phyloP scores from a whole-genome alignment of 2,113 vertebrate species.

The Irena cyanogastra region DNA sequence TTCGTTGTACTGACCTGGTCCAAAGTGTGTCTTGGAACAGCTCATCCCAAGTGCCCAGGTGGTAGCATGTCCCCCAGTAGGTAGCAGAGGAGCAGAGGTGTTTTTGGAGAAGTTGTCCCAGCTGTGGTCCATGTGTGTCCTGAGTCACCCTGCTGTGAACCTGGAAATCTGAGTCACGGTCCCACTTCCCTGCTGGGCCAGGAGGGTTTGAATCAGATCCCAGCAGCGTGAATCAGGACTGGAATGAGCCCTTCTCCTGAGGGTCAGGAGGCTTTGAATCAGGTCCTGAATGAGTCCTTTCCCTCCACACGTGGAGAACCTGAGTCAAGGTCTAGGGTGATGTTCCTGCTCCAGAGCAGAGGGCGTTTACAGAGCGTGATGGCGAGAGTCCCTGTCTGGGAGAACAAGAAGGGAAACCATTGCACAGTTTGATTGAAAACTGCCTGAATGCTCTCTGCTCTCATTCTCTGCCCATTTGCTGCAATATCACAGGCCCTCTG shows the following conservation, averaged over 20 bases:
- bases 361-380: not conserved
- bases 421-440: not conserved
- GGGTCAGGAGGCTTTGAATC: slow-evolving; percentile 48
- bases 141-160: not conserved
- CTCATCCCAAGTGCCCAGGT: not conserved
- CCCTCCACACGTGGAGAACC: not conserved
- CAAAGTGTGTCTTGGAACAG: not conserved
- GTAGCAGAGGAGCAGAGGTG: not conserved
- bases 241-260: not conserved
- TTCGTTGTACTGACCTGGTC: not conserved
- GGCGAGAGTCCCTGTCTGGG: not conserved
- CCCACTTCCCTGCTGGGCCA: not conserved
- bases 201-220: slow-evolving; percentile 23
- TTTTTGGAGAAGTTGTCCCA: not conserved
- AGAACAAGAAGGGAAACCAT: not conserved
- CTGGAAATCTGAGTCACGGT: not conserved
- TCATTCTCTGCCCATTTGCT: not conserved
- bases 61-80: not conserved
- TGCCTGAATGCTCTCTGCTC: not conserved
- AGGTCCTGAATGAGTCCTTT: not conserved
- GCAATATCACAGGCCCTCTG: not conserved
- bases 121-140: not conserved
- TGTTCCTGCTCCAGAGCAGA: not conserved
- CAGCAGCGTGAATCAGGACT: not conserved
- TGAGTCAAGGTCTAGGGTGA: slow-evolving; percentile 17